Conservation (phyloP, 2,797 vertebrate genomes). For the Clarias fuscus region DNA sequence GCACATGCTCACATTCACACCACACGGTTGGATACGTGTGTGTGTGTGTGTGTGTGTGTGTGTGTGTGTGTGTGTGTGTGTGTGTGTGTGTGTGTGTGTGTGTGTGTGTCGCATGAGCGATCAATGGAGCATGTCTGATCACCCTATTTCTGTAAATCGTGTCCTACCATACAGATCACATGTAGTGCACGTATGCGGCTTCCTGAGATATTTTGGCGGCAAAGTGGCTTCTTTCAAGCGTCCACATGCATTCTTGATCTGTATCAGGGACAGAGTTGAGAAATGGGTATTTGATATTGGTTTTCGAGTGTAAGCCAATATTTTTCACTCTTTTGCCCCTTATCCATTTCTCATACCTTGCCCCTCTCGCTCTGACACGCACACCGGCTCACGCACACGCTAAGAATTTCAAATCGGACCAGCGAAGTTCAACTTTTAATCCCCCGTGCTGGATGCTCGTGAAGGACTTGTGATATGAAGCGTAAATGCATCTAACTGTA, state of each 20-base stretch:
- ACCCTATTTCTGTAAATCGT: background rate
- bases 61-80: too few relatives aligned
- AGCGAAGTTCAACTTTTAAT: conserved; percentile 17
- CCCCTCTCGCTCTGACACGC: background rate
- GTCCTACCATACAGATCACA: background rate
- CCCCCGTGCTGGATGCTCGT: background rate
- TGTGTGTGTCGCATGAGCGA: background rate
- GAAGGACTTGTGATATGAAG: conserved; percentile 20
- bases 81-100: background rate
- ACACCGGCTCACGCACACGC: background rate
- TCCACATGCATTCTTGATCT: conserved; percentile 32
- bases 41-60: too few relatives aligned
- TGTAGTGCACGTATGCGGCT: conserved; percentile 10
- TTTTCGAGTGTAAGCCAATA: conserved; percentile 9
- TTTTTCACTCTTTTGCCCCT: conserved; percentile 12
- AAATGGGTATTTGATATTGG: conserved; percentile 28
- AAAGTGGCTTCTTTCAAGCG: conserved; percentile 27
- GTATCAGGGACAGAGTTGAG: conserved; percentile 25
- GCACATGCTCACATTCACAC: conserved; percentile 19
- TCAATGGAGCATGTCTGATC: conserved; percentile 17
- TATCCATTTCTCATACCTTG: conserved; percentile 4
- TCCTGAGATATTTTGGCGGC: conserved; percentile 3
- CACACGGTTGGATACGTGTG: background rate
- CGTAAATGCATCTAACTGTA: conserved; percentile 21
- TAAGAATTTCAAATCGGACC: background rate